These are phyloP conservation scores for Natrix natrix DNA, from an alignment of 2,797 vertebrate species.

Conservation along the genomic window DNA sequence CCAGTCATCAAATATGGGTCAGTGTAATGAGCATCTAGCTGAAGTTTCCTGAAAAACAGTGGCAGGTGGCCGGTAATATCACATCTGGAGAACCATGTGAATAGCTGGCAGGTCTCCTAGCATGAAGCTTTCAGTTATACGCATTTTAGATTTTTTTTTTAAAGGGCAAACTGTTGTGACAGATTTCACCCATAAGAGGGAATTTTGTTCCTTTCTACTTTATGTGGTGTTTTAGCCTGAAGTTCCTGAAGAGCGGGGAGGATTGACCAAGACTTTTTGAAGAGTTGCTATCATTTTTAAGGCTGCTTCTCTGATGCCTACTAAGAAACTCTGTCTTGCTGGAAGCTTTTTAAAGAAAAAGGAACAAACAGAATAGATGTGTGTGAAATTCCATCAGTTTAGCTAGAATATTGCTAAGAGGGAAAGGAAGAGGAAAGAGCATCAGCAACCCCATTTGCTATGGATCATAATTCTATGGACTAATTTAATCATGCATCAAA, in stretches of 20 bases:
- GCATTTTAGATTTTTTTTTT: neutral
- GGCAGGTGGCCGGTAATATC: accelerated
- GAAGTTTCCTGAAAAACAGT: neutral
- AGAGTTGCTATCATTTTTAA: neutral
- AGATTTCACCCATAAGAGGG: neutral
- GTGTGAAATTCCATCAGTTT: neutral
- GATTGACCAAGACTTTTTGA: neutral
- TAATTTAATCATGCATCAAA: neutral
- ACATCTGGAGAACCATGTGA: neutral
- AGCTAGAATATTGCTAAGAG: neutral
- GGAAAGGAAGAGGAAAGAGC: neutral
- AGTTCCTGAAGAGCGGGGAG: neutral
- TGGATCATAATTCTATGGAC: neutral
- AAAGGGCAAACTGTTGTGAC: neutral
- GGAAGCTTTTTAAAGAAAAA: neutral
- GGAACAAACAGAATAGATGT: neutral
- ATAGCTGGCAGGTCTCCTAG: neutral
- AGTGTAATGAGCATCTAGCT: neutral
- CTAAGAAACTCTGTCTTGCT: too few relatives aligned
- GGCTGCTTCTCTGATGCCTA: neutral
- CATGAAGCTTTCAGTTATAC: neutral
- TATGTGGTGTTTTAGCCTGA: neutral
- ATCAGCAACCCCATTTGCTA: neutral
- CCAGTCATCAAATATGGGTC: neutral
- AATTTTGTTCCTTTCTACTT: neutral